Evolutionary conservation across 2,113 vertebrate genomes (phyloP).

Genomic region (Tetrax tetrax): DNA sequence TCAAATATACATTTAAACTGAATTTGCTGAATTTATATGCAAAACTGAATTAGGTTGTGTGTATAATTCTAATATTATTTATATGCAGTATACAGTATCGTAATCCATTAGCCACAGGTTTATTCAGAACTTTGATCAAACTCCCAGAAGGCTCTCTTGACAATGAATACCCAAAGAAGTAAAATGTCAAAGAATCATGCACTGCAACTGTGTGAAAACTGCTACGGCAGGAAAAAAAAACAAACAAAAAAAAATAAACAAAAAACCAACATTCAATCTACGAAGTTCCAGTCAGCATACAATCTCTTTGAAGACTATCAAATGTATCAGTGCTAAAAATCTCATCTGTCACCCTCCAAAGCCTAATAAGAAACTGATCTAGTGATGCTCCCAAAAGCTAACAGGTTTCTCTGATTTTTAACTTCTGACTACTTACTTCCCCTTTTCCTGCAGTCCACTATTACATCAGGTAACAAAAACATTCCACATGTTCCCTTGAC

Average conservation of each 20-base stretch:
- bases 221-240: background rate
- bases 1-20: background rate
- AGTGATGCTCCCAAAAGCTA: background rate
- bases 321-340: background rate
- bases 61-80: background rate
- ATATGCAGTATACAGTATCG: background rate
- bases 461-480: background rate
- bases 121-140: background rate
- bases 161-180: background rate
- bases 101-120: background rate
- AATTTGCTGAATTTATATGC: background rate
- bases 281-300: background rate
- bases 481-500: background rate
- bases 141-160: background rate
- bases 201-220: background rate
- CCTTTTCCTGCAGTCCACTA: background rate
- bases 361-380: background rate
- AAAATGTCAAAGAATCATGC: background rate
- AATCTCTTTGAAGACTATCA: background rate
- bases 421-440: background rate
- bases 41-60: background rate
- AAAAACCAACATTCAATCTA: background rate
- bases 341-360: background rate
- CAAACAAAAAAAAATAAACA: background rate
- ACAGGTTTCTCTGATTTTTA: background rate